Evolutionary conservation across 2,888 invertebrate genomes (phyloP).

Genomic region (Augochlorella aurata): DNA sequence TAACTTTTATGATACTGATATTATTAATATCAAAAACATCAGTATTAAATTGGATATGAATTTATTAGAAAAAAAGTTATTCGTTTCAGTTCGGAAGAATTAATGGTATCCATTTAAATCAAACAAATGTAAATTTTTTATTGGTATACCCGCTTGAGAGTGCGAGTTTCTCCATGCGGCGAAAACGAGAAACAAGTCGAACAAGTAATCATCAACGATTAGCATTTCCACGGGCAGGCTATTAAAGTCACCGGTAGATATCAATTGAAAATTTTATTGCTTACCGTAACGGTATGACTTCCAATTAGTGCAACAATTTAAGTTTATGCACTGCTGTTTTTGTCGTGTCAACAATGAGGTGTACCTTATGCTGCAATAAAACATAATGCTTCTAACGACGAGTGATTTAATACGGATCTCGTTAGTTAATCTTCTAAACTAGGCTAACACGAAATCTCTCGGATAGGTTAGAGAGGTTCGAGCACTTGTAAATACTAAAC

Average conservation of each 20-base stretch:
- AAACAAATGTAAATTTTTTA: background rate
- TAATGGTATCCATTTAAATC: background rate
- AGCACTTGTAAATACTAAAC: background rate
- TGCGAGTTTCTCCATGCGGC: background rate
- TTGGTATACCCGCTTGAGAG: background rate
- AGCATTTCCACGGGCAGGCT: background rate
- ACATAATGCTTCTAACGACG: too few species aligned
- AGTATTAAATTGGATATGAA: background rate
- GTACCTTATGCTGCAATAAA: background rate
- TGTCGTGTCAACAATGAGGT: background rate
- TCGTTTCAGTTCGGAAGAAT: too few species aligned
- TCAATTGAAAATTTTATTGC: slow-evolving; percentile 9
- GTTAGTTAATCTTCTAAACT: background rate
- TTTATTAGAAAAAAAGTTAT: too few species aligned
- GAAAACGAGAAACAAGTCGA: background rate
- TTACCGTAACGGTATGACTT: background rate
- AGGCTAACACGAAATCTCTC: background rate
- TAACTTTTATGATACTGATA: too few species aligned
- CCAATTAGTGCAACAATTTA: background rate
- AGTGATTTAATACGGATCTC: background rate
- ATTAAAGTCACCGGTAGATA: background rate
- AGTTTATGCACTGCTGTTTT: background rate
- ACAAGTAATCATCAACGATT: background rate
- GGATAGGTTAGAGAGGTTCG: background rate
- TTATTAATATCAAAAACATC: too few species aligned